Evolutionary conservation across 2,113 vertebrate species (phyloP), one percentile per base, ranked within the genome.

Genomic region (Alethe diademata): DNA sequence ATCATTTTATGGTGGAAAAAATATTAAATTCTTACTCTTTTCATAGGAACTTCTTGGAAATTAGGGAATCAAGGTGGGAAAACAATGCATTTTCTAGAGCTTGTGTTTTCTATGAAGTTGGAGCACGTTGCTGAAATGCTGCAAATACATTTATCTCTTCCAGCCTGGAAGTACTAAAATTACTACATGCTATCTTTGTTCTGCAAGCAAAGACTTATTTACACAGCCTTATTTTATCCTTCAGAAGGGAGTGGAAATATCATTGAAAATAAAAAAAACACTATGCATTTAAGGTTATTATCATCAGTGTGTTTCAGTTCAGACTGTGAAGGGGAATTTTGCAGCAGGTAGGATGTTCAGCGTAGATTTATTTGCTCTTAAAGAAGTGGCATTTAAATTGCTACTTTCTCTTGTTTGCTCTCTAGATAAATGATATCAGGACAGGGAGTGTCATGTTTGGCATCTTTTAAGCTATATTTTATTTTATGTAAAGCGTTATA

Each of bases 161-260:
- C 95, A 88, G 84, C 93, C n/a, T 90, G 54, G 75, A 96, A 96
- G 69, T 89, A 96, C 96, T 96, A 83, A 91, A 81, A 93, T 92
- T 76, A 95, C 91, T 92, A 75, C 60, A 83, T 94, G 90, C 78
- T 97, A 95, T 92, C 95, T 97, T 97, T 93, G 67, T 95, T 96
- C 85, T 79, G 81, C 35, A 86, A 92, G 83, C 90, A 96, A 96
- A 95, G 86, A 91, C 61, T 92, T 94, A 92, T 96, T 97, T 97
- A 72, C 86, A 91, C 76, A 94, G 81, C 91, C 95, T 95, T 95
- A 67, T 81, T 93, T 97, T 97, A 91, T 97, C 93, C 92, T 96
- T 92, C 74, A 4, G 58, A 96, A 96, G 36, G 81, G 90, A 96
- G 80, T 92, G 82, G 88, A 97, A 98, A 97, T 96, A 93, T 43